phyloP scores from a whole-genome alignment of 2,113 vertebrate species.

The Onychostruthus taczanowskii region DNA sequence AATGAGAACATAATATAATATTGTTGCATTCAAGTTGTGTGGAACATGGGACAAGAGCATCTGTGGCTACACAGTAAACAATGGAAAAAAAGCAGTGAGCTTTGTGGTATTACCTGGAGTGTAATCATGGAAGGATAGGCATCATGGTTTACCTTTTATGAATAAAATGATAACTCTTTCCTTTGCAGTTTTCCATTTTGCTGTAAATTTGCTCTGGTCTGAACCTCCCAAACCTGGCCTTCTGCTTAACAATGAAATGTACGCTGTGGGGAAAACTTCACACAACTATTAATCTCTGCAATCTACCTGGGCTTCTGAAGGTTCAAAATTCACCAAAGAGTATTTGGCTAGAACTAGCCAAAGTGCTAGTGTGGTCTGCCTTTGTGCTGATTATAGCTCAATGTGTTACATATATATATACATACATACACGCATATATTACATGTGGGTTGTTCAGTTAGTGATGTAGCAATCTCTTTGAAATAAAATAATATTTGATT shows the following conservation, averaged over 20 bases:
- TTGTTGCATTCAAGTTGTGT: neutral
- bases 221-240: neutral
- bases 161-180: neutral
- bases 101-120: neutral
- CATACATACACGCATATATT: neutral
- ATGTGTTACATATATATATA: neutral
- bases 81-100: neutral
- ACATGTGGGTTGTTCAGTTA: neutral
- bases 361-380: neutral
- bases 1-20: neutral
- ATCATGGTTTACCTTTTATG: neutral
- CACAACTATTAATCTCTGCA: neutral
- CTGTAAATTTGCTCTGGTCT: neutral
- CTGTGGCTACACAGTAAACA: neutral
- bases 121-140: neutral
- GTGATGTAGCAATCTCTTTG: neutral
- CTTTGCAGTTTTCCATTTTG: neutral
- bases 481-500: neutral
- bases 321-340: neutral
- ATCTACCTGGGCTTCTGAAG: neutral
- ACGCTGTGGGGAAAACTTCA: neutral
- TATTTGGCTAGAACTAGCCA: neutral
- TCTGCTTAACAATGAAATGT: neutral
- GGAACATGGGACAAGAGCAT: neutral
- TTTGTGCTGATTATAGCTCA: neutral